Base-by-base conservation (phyloP, 2,113 vertebrate genomes). In the Strigops habroptila region DNA sequence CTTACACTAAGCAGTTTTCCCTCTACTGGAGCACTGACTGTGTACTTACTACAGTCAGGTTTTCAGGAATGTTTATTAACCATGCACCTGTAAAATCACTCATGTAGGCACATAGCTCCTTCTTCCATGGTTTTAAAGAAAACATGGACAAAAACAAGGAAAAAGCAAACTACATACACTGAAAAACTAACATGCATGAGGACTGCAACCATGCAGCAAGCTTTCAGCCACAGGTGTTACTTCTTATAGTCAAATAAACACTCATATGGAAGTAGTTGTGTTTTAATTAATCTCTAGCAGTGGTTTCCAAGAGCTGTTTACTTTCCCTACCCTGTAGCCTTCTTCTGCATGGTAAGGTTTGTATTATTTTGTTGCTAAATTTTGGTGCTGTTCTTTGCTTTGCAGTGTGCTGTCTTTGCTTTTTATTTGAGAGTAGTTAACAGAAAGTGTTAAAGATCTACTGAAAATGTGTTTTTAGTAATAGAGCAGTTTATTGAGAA, bases 261-360 rank as follows among this genome's bases (percentile, higher is more conserved):
- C 10, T 6, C 71, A 49, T 17, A 19, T n/a, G 71, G 63, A 85
- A 30, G 22, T 23, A 13, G 14, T 39, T 41, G 4, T 27, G 8
- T 33, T 33, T 62, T 60, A 10, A 33, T 10, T 8, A 6, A 14
- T 37, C 41, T 53, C 22, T 25, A 69, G 82, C 8, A 67, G 41
- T 44, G 46, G 18, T 59, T 67, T 82, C 21, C 4, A 41, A 37
- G 18, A 75, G 13, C 23, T 76, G 27, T 23, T 49, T 49, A 2
- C 17, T 53, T 49, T 44, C 12, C 6, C 8, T 63, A 1, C 1
- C 1, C 7, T 7, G 2, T 5, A 57, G 19, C 19, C 55, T 82
- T 53, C 24, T 62, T 70, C 52, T 82, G 70, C 80, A 80, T 8
- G 31, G n/a, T 53, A n/a, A 91, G 14, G 25, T 27, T 69, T 35